These are phyloP conservation scores for Streptopelia turtur DNA, from an alignment of 2,797 vertebrate species.

Conservation along the genomic window DNA sequence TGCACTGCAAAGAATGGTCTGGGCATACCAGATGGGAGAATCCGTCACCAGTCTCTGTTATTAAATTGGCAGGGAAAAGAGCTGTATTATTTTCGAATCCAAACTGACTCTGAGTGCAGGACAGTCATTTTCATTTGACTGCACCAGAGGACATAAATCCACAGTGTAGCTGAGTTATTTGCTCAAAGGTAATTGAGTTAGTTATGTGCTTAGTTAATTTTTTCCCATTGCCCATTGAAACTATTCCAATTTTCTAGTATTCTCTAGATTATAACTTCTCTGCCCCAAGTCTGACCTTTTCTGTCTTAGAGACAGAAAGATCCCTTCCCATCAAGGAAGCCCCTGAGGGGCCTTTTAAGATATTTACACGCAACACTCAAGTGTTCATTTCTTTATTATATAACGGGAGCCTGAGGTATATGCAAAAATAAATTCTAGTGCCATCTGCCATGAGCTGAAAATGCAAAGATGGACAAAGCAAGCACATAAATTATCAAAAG, in stretches of 20 bases:
- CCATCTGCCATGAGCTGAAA: neutral
- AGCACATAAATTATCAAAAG: neutral
- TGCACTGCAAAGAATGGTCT: neutral
- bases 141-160: neutral
- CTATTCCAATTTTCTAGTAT: neutral
- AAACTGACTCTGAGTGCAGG: neutral
- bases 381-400: neutral
- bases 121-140: neutral
- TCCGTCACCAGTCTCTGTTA: neutral
- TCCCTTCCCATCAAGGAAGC: neutral
- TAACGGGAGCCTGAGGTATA: neutral
- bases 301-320: neutral
- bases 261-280: neutral
- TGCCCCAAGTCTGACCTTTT: neutral
- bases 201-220: neutral
- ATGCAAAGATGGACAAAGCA: constrained; percentile 22
- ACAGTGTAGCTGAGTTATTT: neutral
- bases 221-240: neutral
- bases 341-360: neutral
- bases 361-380: neutral
- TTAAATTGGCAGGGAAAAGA: constrained; percentile 2
- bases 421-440: neutral
- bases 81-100: neutral
- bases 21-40: constrained; percentile 13
- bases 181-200: neutral